Base-by-base conservation (phyloP, 92 coral and sea anemone genomes). In the Isaurus tuberculatus region DNA sequence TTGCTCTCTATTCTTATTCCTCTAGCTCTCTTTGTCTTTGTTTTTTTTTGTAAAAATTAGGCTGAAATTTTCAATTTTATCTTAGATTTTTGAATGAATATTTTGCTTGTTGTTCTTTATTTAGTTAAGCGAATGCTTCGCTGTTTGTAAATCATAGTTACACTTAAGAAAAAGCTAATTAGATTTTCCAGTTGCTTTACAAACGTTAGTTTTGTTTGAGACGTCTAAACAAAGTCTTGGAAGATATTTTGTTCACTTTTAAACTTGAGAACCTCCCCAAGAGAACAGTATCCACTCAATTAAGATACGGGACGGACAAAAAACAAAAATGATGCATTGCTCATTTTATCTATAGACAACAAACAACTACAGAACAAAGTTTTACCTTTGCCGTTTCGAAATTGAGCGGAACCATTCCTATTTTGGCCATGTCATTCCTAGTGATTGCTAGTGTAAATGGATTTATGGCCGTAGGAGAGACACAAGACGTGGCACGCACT, bases 321-420 rank as follows among this genome's bases (percentile, higher is more conserved):
- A 17, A 53, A 32, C 26, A 75, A 10, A 9, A 26, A 34, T 8
- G 26, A 10, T 57, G 69, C 20, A 44, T 75, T 13, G 46, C 49
- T 33, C 70, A 77, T 28, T 77, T 65, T 36, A 77, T 61, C 36
- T 72, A 72, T 46, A 57, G 69, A 77, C 33, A 55, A 75, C 23
- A 36, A 60, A 26, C 69, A 40, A 57, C 53, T 5, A 77, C 48
- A 60, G 69, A 22, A 32, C 70, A n/a, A 58, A 58, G 8, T 32
- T 77, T 60, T 61, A 77, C 82, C 51, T 58, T 69, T 57, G 49
- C 70, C 68, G 70, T 77, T 77, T 77, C 55, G 58, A 72, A 72
- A 72, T 72, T 72, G 78, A 72, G 78, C 78, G 78, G 78, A 48
- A 72, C 78, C 78, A 72, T 72, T 70, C 75, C 53, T 70, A 70